Percentiles rank a stretch among this genome's conserved stretches.
phyloP scores from a whole-genome alignment of 30 jellyfish, hydroid and myxozoan genomes.

The Aurelia aurita region DNA sequence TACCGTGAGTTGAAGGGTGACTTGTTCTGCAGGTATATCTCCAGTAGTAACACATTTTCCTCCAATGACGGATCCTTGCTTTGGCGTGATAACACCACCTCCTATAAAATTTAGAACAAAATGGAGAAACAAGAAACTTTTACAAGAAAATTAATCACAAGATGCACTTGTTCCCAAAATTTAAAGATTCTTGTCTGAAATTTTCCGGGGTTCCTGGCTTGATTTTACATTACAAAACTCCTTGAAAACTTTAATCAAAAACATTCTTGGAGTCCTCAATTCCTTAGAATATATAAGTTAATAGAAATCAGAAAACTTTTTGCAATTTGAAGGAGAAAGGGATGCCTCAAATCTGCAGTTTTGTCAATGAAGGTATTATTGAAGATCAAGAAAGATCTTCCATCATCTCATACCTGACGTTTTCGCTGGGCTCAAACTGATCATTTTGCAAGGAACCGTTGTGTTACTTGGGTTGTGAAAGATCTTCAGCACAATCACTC shows the following conservation, averaged over 20 bases:
- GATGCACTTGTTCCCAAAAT: too few relatives aligned
- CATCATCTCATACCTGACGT: constrained; percentile 33
- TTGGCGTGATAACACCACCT: constrained; percentile 66
- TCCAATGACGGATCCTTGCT: constrained; percentile 62
- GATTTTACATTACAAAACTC: too few relatives aligned
- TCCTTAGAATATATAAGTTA: background rate
- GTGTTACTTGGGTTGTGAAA: constrained; percentile 66
- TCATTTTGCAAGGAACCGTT: constrained; percentile 66
- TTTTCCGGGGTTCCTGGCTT: too few relatives aligned
- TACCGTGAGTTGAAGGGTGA: constrained; percentile 64
- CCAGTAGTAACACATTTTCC: constrained; percentile 73
- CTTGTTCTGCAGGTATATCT: constrained; percentile 58
- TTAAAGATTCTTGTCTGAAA: too few relatives aligned
- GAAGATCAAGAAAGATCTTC: too few relatives aligned
- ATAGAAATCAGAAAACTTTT: background rate
- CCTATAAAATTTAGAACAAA: constrained; percentile 6
- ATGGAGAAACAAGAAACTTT: too few relatives aligned
- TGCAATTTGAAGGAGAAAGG: background rate
- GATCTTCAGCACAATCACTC: constrained; percentile 58
- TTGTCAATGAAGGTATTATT: too few relatives aligned
- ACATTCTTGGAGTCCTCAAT: too few relatives aligned
- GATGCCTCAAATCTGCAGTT: background rate
- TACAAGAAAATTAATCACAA: too few relatives aligned
- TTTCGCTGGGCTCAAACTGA: constrained; percentile 60
- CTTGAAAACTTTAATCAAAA: too few relatives aligned